Percentiles rank a stretch among this genome's conserved stretches.
Evolutionary conservation across 2,113 vertebrate species (phyloP).

Genomic region (Engraulis encrasicolus): DNA sequence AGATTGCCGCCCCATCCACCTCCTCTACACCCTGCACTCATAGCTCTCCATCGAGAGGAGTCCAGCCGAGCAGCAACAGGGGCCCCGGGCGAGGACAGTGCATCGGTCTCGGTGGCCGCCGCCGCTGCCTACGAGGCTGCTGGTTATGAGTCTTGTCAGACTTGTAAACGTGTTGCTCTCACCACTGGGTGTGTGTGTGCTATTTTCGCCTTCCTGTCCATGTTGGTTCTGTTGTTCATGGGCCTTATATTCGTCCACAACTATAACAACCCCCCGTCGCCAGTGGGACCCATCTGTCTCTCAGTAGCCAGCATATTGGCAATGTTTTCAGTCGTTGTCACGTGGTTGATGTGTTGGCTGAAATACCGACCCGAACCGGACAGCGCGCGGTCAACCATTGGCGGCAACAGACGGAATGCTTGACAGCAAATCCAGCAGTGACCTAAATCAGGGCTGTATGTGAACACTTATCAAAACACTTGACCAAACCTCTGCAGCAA

Average conservation of each 20-base stretch:
- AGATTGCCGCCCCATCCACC: slow-evolving; percentile 79
- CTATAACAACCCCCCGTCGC: slow-evolving; percentile 85
- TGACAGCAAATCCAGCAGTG: slow-evolving; percentile 48
- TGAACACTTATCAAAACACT: not conserved
- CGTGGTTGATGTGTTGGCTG: slow-evolving; percentile 92
- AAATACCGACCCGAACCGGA: slow-evolving; percentile 87
- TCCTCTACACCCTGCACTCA: slow-evolving; percentile 74
- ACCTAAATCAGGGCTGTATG: not conserved
- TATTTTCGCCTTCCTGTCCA: slow-evolving; percentile 90
- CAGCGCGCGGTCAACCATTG: slow-evolving; percentile 67
- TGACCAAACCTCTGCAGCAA: too few relatives aligned
- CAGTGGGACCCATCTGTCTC: slow-evolving; percentile 88
- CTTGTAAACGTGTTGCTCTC: slow-evolving; percentile 87
- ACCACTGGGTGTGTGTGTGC: slow-evolving; percentile 92
- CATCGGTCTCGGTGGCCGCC: slow-evolving; percentile 74
- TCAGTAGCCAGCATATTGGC: slow-evolving; percentile 91
- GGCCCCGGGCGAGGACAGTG: slow-evolving; percentile 21
- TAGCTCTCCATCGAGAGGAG: slow-evolving; percentile 75
- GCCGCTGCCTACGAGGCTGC: slow-evolving; percentile 77
- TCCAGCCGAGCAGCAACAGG: slow-evolving; percentile 68
- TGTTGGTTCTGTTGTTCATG: slow-evolving; percentile 92
- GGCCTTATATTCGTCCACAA: slow-evolving; percentile 93
- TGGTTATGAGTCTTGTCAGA: slow-evolving; percentile 82
- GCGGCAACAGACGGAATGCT: slow-evolving; percentile 72
- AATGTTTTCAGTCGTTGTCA: slow-evolving; percentile 91